Evolutionary conservation across 2,113 vertebrate species (phyloP).

Genomic region (Puntigrus tetrazona): DNA sequence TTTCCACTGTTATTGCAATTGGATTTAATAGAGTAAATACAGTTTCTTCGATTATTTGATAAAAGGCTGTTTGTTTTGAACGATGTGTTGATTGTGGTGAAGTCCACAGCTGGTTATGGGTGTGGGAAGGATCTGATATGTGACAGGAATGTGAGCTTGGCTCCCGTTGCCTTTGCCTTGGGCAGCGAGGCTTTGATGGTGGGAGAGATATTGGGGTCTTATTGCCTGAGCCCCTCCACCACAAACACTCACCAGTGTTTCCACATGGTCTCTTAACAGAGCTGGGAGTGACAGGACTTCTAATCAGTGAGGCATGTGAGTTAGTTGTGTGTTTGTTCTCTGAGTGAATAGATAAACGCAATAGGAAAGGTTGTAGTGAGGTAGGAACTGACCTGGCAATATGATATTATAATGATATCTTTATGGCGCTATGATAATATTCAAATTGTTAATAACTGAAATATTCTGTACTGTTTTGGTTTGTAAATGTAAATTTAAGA

Average conservation of each 20-base stretch:
- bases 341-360: not conserved
- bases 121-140: conserved; percentile 53
- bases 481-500: not conserved
- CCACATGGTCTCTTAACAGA: conserved; percentile 18
- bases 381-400: not conserved
- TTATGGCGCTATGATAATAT: not conserved
- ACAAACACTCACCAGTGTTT: conserved; percentile 47
- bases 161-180: conserved; percentile 50
- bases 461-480: not conserved
- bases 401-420: not conserved
- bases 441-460: not conserved
- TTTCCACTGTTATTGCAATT: conserved; percentile 16
- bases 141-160: conserved; percentile 54
- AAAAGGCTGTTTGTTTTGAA: conserved; percentile 42
- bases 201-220: conserved; percentile 51
- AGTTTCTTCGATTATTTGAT: conserved; percentile 37
- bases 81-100: conserved; percentile 15
- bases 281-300: conserved; percentile 14
- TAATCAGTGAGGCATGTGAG: conserved; percentile 18
- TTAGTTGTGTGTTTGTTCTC: conserved; percentile 5
- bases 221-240: conserved; percentile 37
- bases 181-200: conserved; percentile 52
- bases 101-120: conserved; percentile 46
- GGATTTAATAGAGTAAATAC: conserved; percentile 17
- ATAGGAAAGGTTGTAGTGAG: not conserved